Evolutionary conservation across 2,888 invertebrate genomes (phyloP), one percentile per base, ranked within the genome.

Genomic region (Drosophila antonietae): DNA sequence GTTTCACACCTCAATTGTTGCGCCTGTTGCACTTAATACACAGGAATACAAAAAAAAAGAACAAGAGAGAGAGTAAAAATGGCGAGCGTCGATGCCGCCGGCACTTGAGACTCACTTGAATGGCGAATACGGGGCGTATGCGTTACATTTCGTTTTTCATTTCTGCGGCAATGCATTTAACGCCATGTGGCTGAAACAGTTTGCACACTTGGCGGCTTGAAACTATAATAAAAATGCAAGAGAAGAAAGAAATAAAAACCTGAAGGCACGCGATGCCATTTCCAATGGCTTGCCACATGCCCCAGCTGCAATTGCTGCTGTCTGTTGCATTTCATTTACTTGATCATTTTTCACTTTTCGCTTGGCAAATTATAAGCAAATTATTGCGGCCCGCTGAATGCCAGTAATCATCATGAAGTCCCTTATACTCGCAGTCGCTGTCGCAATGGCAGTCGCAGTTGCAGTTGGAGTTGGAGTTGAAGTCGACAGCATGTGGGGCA

Each of bases 21-120:
- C 53, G 71, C 72, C 82, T 74, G 76, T 76, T 78, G 85, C 89
- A 89, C 88, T 78, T 68, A 70, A 65, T 65, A 52, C 53, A 39
- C 37, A 37, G 18, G 14, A 7, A 18, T 4, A n/a, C 20, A 23
- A 57, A 68, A 46, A 33, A 20, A 57, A 18, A 9, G 51, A 44
- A 43, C 28, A 14, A 18, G n/a, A 41, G n/a, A 0, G n/a, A 4
- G 28, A 28, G 28, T 28, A 28, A 28, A 28, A 28, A 28, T 3
- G 28, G 41, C n/a, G 9, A 41, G 1, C 18, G 28, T 28, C 28
- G 28, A 39, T 20, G 46, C 72, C 68, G 69, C 31, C 59, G 60
- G 71, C 70, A 88, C 83, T 83, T 88, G 88, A 83, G 83, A 85
- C 89, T 69, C 88, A 79, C 75, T 84, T 88, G 74, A 84, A 56